These are phyloP conservation scores for Criorhina ranunculi DNA, from an alignment of 2,888 invertebrate genomes.

Conservation along the genomic window DNA sequence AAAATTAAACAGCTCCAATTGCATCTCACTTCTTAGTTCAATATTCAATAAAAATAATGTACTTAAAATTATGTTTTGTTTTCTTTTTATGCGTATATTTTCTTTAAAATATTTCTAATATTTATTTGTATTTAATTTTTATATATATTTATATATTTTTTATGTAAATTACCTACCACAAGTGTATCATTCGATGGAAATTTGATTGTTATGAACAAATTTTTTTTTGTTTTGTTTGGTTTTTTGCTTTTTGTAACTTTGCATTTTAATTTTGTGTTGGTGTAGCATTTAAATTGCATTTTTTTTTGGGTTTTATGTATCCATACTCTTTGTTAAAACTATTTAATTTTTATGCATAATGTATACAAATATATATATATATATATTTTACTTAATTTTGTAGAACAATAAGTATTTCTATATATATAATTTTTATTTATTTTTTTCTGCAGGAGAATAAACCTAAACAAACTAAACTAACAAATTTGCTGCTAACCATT, in stretches of 20 bases:
- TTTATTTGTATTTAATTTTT: constrained; percentile 43
- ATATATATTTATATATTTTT: constrained; percentile 53
- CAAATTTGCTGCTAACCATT: constrained; percentile 94
- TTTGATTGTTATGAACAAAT: constrained; percentile 73
- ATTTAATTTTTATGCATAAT: constrained; percentile 66
- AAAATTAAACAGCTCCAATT: constrained; percentile 57
- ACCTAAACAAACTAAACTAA: constrained; percentile 87
- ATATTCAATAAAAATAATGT: constrained; percentile 69
- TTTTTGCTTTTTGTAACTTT: constrained; percentile 54
- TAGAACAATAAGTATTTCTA: constrained; percentile 52
- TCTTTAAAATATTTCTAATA: constrained; percentile 54
- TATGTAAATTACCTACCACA: constrained; percentile 69
- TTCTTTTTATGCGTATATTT: constrained; percentile 61
- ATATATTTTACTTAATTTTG: constrained; percentile 54
- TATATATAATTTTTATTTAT: constrained; percentile 48
- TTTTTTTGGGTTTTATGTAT: constrained; percentile 31
- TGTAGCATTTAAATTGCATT: constrained; percentile 44
- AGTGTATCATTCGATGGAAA: constrained; percentile 74
- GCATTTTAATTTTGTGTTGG: constrained; percentile 45
- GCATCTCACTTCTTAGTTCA: constrained; percentile 52
- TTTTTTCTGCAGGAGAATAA: constrained; percentile 47
- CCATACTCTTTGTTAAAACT: constrained; percentile 51
- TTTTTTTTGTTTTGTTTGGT: constrained; percentile 69
- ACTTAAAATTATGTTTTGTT: constrained; percentile 66
- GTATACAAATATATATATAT: constrained; percentile 52